Conservation (phyloP, 2,888 invertebrate species). For the Gastracanthus pulcherrimus region DNA sequence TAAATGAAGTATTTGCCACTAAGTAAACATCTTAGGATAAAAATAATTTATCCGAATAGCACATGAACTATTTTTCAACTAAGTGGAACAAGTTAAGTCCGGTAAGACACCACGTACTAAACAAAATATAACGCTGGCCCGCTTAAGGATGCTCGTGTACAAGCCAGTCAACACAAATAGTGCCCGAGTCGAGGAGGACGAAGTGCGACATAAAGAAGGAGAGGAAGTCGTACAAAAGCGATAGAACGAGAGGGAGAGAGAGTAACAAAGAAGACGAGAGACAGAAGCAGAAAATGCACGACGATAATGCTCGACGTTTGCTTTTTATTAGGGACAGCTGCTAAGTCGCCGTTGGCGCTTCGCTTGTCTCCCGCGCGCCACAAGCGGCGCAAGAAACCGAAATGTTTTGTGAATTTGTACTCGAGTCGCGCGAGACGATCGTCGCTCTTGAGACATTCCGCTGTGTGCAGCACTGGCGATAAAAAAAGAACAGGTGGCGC, state of each 20-base stretch:
- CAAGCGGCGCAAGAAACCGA: conserved; percentile 59
- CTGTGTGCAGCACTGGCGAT: neutral
- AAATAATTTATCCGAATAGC: too few relatives aligned
- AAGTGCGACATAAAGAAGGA: neutral
- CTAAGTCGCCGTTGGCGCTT: conserved; percentile 59
- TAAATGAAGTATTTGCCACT: too few relatives aligned
- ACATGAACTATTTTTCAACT: neutral
- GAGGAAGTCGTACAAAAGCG: neutral
- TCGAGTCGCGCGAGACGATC: neutral
- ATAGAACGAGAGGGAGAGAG: conserved; percentile 7
- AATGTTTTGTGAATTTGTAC: conserved; percentile 19
- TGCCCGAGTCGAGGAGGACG: neutral
- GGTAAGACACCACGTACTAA: neutral
- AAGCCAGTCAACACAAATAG: conserved; percentile 14
- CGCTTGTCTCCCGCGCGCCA: conserved; percentile 9
- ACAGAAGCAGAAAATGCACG: conserved; percentile 43
- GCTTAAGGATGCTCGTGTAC: neutral
- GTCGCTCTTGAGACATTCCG: conserved; percentile 1
- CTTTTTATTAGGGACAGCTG: conserved; percentile 70
- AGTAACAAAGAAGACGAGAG: conserved; percentile 4
- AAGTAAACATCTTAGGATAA: too few relatives aligned
- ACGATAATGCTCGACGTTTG: conserved; percentile 60
- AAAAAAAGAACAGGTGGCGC: neutral
- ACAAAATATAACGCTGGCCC: neutral
- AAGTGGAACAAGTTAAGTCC: neutral